A percentile compares a stretch with the other conserved stretches of the same genome.
Conservation (phyloP, 2,888 invertebrate species). For the Troglohyphantes excavatus region DNA sequence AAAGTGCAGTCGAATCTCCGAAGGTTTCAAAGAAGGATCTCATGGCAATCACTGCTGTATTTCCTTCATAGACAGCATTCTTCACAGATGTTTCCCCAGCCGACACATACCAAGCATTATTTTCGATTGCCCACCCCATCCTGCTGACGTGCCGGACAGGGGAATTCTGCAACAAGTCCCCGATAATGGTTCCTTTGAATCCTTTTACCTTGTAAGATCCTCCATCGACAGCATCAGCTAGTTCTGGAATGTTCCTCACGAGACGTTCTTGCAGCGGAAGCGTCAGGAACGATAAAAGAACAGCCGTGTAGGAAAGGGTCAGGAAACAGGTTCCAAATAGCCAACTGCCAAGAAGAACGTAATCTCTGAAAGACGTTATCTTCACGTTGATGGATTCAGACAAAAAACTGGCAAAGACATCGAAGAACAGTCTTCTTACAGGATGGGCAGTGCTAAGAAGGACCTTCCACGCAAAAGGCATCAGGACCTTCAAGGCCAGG, state of each 20-base stretch:
- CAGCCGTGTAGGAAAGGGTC: conserved; percentile 16
- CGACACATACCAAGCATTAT: conserved; percentile 19
- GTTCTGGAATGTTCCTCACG: not conserved
- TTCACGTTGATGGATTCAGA: not conserved
- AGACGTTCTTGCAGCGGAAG: not conserved
- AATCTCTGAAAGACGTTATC: not conserved
- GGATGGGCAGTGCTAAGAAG: not conserved
- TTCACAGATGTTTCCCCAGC: not conserved
- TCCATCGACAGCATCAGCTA: not conserved
- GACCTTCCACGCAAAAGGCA: not conserved
- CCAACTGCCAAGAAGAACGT: conserved; percentile 4
- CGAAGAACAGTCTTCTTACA: not conserved
- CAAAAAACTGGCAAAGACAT: not conserved
- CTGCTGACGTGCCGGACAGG: not conserved
- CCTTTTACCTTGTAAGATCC: conserved; percentile 6
- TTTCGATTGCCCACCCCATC: conserved; percentile 4
- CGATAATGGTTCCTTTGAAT: conserved; percentile 9
- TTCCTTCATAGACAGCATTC: not conserved
- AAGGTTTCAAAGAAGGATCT: not conserved
- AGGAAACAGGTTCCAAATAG: conserved; percentile 3
- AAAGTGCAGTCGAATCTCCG: not conserved
- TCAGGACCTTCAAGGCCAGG: not conserved
- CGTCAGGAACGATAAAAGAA: conserved; percentile 40
- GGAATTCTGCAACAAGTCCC: not conserved
- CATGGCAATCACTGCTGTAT: conserved; percentile 2